Conservation (phyloP, 2,797 vertebrate species). For the Chloroceryle inda region DNA sequence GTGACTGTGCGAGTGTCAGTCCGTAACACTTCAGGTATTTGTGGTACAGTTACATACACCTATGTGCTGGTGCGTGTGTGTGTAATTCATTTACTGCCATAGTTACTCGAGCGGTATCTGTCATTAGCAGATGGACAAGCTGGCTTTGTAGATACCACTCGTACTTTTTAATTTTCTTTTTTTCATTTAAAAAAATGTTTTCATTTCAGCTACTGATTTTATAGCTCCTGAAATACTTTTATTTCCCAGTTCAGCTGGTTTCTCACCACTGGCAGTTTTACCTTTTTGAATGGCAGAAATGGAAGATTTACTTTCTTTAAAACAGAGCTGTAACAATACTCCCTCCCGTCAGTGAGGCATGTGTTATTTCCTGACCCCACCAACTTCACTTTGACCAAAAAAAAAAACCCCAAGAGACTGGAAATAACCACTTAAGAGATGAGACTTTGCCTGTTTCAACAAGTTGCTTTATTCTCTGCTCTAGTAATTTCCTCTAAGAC, state of each 20-base stretch:
- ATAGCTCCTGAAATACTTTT: neutral
- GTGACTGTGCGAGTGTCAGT: neutral
- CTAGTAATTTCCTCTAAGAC: slow-evolving; percentile 15
- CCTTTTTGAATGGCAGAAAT: neutral
- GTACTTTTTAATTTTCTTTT: neutral
- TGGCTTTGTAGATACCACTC: neutral
- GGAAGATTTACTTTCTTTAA: neutral
- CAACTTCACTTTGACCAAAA: slow-evolving; percentile 13
- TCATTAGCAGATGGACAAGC: neutral
- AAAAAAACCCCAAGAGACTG: neutral
- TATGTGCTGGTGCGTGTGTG: accelerated
- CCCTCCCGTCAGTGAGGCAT: neutral
- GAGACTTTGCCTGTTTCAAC: slow-evolving; percentile 44
- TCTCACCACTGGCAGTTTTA: neutral
- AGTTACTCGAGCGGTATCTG: neutral
- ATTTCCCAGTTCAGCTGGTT: neutral
- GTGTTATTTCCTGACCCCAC: slow-evolving; percentile 18
- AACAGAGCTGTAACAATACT: neutral
- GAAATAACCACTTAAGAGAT: neutral
- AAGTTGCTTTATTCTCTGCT: slow-evolving; percentile 51
- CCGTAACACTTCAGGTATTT: accelerated
- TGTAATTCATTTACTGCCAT: neutral
- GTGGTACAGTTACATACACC: neutral
- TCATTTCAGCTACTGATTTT: neutral
- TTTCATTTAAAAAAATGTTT: neutral